Evolutionary conservation across 2,888 invertebrate genomes (phyloP).

Genomic region (Macrophya alboannulata): DNA sequence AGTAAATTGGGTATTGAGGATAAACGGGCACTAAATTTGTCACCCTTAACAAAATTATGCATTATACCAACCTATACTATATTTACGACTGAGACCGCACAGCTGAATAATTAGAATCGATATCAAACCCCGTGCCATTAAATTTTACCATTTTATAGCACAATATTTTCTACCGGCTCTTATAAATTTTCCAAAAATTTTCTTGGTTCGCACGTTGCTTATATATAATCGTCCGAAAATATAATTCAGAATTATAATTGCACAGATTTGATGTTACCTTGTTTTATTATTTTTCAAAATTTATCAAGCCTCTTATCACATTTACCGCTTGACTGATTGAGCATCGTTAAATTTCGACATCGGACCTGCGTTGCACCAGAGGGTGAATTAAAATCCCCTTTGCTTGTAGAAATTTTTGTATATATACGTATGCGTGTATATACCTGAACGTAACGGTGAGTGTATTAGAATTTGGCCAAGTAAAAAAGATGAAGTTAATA

Average conservation of each 20-base stretch:
- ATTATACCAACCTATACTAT: slow-evolving; percentile 44
- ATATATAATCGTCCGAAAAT: no score
- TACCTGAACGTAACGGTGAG: background rate
- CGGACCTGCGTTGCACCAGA: background rate
- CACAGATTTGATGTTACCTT: no score
- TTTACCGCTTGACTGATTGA: background rate
- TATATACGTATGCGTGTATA: no score
- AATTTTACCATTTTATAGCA: background rate
- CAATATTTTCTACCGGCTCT: no score
- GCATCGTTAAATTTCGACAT: no score
- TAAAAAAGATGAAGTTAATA: slow-evolving; percentile 1
- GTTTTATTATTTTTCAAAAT: no score
- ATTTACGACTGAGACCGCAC: slow-evolving; percentile 60
- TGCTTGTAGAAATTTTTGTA: no score
- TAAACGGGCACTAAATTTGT: slow-evolving; percentile 63
- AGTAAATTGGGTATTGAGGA: slow-evolving; percentile 62
- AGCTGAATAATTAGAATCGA: slow-evolving; percentile 3
- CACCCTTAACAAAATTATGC: slow-evolving; percentile 61
- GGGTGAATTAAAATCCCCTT: background rate
- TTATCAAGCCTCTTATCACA: background rate
- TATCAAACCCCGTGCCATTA: background rate
- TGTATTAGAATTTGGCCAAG: slow-evolving; percentile 1
- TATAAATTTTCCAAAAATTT: no score
- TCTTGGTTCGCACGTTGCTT: background rate
- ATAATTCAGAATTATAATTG: no score